Evolutionary conservation across 2,888 invertebrate genomes (phyloP).

Genomic region (Embidobia sp.): DNA sequence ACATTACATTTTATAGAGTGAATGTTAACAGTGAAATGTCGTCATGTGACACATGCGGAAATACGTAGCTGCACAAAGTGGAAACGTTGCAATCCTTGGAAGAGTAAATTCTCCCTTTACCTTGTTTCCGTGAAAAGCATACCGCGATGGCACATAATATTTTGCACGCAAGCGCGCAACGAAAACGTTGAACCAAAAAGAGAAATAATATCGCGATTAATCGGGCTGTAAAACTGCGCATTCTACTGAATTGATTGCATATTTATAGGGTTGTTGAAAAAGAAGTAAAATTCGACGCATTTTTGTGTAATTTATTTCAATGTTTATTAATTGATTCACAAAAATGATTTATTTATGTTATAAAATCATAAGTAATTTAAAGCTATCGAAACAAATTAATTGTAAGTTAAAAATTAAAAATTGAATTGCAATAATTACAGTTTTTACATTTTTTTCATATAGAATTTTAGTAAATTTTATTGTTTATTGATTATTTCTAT

Average conservation of each 20-base stretch:
- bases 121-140: slow-evolving; percentile 66
- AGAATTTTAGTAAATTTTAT: too few relatives aligned
- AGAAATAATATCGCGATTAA: slow-evolving; percentile 25
- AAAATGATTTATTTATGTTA: too few relatives aligned
- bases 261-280: too few relatives aligned
- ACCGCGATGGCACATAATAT: slow-evolving; percentile 46
- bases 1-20: slow-evolving; percentile 65
- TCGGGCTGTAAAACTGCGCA: slow-evolving; percentile 20
- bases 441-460: too few relatives aligned
- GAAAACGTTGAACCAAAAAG: slow-evolving; percentile 14
- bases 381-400: too few relatives aligned
- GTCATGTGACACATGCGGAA: slow-evolving; percentile 63
- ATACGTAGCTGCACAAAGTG: slow-evolving; percentile 62
- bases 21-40: slow-evolving; percentile 66
- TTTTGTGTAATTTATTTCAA: too few relatives aligned
- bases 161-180: slow-evolving; percentile 34
- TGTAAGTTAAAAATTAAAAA: too few relatives aligned
- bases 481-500: too few relatives aligned
- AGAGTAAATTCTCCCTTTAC: slow-evolving; percentile 65
- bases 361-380: too few relatives aligned
- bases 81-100: slow-evolving; percentile 62
- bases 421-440: too few relatives aligned
- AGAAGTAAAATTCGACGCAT: too few relatives aligned
- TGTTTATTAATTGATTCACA: too few relatives aligned
- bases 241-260: slow-evolving; percentile 10